Evolutionary conservation across 2,888 invertebrate genomes (phyloP).

Genomic region (Pollenia labialis): DNA sequence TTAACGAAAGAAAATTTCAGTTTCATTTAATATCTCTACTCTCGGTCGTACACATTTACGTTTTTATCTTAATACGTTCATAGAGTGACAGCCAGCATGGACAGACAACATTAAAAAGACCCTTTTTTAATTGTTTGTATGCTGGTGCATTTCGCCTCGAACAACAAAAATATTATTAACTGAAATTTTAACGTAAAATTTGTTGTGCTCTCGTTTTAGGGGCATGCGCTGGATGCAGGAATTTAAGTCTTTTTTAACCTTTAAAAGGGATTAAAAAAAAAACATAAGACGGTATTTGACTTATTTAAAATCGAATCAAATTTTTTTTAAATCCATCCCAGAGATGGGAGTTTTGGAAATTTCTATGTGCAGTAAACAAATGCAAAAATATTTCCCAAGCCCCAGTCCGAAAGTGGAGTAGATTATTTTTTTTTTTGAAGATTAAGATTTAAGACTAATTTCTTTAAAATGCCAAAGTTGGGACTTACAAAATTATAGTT

Average conservation of each 20-base stretch:
- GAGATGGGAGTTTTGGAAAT: no score
- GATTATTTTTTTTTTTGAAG: no score
- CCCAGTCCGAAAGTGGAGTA: no score
- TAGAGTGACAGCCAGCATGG: not conserved
- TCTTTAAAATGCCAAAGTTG: no score
- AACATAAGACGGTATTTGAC: no score
- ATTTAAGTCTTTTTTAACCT: conserved; percentile 43
- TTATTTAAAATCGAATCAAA: no score
- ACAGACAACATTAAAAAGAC: conserved; percentile 7
- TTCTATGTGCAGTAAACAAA: no score
- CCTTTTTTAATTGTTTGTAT: conserved; percentile 10
- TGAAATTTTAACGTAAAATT: conserved; percentile 54
- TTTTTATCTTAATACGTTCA: not conserved
- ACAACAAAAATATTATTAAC: conserved; percentile 2
- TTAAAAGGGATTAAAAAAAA: not conserved
- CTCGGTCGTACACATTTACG: conserved; percentile 35
- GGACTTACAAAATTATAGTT: no score
- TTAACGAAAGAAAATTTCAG: conserved; percentile 68
- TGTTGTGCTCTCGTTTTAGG: conserved; percentile 24
- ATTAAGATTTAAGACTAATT: no score
- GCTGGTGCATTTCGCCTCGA: conserved; percentile 3
- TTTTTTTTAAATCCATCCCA: no score
- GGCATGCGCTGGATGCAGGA: conserved; percentile 53
- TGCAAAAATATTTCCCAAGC: no score
- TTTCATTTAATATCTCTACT: conserved; percentile 69